phyloP scores from a whole-genome alignment of 2,888 invertebrate genomes.

The Alviniconcha strummeri region DNA sequence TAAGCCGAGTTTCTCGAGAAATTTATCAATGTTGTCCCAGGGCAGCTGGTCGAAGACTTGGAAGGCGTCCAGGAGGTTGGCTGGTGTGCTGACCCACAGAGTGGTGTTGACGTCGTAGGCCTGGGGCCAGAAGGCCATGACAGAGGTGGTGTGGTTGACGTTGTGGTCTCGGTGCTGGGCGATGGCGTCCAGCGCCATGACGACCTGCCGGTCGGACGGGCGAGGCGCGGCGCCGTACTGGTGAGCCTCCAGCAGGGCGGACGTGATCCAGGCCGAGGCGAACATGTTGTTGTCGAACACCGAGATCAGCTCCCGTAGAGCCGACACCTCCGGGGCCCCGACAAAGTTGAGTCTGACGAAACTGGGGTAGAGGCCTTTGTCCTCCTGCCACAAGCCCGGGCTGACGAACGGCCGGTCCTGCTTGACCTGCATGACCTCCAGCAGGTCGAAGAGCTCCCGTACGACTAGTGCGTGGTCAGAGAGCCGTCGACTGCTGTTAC shows the following conservation, averaged over 20 bases:
- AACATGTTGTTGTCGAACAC: slow-evolving; percentile 69
- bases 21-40: slow-evolving; percentile 46
- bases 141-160: slow-evolving; percentile 51
- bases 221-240: slow-evolving; percentile 45
- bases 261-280: slow-evolving; percentile 63
- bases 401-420: slow-evolving; percentile 46
- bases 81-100: slow-evolving; percentile 47
- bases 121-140: slow-evolving; percentile 65
- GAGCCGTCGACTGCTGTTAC: not conserved
- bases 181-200: slow-evolving; percentile 45
- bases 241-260: slow-evolving; percentile 58
- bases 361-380: slow-evolving; percentile 62
- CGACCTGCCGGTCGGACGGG: slow-evolving; percentile 37
- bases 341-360: slow-evolving; percentile 61
- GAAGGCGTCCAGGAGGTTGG: slow-evolving; percentile 52
- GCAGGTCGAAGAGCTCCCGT: slow-evolving; percentile 40
- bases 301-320: slow-evolving; percentile 52
- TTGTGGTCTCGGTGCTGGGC: slow-evolving; percentile 57
- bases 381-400: slow-evolving; percentile 55
- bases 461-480: slow-evolving; percentile 39
- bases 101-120: slow-evolving; percentile 39
- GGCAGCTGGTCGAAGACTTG: slow-evolving; percentile 47
- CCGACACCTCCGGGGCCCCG: slow-evolving; percentile 50
- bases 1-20: slow-evolving; percentile 51
- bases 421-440: slow-evolving; percentile 45